Evolutionary conservation across 2,888 invertebrate species (phyloP), one percentile per base, ranked within the genome.

Genomic region (Metopia argyrocephala): DNA sequence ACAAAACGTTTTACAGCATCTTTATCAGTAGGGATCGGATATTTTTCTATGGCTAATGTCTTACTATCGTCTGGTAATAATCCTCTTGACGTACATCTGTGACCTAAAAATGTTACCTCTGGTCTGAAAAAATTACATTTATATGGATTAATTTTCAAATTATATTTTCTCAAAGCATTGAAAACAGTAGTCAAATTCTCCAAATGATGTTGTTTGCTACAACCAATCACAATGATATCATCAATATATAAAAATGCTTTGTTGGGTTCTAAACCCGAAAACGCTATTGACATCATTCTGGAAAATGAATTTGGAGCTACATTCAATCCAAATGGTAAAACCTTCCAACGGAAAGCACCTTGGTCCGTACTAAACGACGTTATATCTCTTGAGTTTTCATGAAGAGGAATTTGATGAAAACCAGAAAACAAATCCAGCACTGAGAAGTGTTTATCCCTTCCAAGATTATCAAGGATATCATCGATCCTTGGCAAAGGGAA

Each of bases 1-100:
- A 59, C 70, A 27, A 70, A 70, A n/a, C 70, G 59, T 59, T 48
- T 21, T 25, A 71, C 50, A 6, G 61, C 50, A 52, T 71, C 71
- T 21, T 71, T 71, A 31, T 61, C 71, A 1, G 45, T 15, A 18
- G 71, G 71, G 6, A 52, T 31, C 2, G 54, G 20, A 6, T 62
- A 62, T 12, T 38, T 59, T 64, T 21, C 15, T 27, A 50, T 64
- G 18, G 27, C 21, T 2, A 28, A 18, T 4, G 50, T 64, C 50
- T 64, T 64, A 2, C 50, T n/a, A 2, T 64, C 50, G 18, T 50
- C 64, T 6, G 50, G 48, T 4, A 50, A 28, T 4, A 62, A 15
- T n/a, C 56, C 56, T 3, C 27, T n/a, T 15, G 56, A 25, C 2
- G 56, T 56, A n/a, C 56, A 56, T 27, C 27, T 56, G 9, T 27